Evolutionary conservation across 64 coral and sea anemone species (phyloP), one percentile per base, ranked within the genome.

Genomic region (Dendronephthya gigantea): DNA sequence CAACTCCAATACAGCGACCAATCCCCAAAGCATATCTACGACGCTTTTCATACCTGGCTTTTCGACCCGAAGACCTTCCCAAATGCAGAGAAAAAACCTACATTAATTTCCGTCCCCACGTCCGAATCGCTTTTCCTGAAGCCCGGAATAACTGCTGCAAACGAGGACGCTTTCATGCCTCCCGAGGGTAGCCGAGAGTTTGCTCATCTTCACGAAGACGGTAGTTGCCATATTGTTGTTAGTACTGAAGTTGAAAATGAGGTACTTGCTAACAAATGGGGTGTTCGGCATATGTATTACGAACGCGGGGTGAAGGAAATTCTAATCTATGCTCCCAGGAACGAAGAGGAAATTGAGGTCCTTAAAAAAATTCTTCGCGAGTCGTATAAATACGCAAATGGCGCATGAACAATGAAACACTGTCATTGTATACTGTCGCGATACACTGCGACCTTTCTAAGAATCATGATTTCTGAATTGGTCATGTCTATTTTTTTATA

Each of bases 231-330:
- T 83, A 35, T 83, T 38, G 39, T 83, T 27, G n/a, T 83, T 43
- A 48, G 82, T n/a, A 48, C 13, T 47, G 38, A 48, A 83, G 13
- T 83, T 25, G 82, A 83, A 83, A 40, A 83, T 40, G 39, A 83
- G 10, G 39, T 47, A 25, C 35, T 83, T 23, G 82, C 82, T 13
- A 83, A 83, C 16, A 29, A 30, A 6, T 83, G 82, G 82, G 40
- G 82, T 11, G 27, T 43, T 14, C 82, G 82, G n/a, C 82, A 83
- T 62, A 15, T 48, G 15, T 83, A 83, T 28, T 28, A 83, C 82
- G 23, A 22, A 8, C 35, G 39, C n/a, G 82, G 82, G 3, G 82
- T 83, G 1, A 83, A 83, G 29, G 82, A 83, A 45, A 83, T 83
- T n/a, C 13, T 48, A n/a, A 37, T 83, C 38, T 83, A 43, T 47